These are phyloP conservation scores for Macaria liturata DNA, from an alignment of 2,888 invertebrate genomes.

Conservation along the genomic window DNA sequence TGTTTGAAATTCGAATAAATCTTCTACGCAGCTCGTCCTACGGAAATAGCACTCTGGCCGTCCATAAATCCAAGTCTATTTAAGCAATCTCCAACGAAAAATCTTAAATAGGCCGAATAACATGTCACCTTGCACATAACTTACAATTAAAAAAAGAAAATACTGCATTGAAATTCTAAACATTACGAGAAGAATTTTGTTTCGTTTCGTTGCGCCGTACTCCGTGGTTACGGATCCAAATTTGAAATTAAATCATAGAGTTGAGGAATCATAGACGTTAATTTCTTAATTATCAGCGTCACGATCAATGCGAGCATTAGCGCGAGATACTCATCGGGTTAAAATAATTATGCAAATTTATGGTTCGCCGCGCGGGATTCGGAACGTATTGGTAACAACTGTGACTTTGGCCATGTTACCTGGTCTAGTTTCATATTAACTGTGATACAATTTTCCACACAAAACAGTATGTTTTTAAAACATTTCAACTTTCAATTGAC, in stretches of 20 bases:
- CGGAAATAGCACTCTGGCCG: slow-evolving; percentile 80
- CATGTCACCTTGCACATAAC: slow-evolving; percentile 59
- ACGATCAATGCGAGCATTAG: slow-evolving; percentile 59
- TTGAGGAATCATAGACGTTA: slow-evolving; percentile 28
- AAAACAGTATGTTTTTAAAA: no score
- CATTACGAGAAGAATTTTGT: slow-evolving; percentile 26
- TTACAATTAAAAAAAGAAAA: slow-evolving; percentile 43
- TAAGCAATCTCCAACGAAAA: slow-evolving; percentile 78
- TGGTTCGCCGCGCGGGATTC: slow-evolving; percentile 40
- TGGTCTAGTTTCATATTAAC: slow-evolving; percentile 26
- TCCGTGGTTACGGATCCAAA: slow-evolving; percentile 13
- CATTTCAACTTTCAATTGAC: no score
- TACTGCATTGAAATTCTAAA: slow-evolving; percentile 35
- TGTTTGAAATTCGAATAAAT: slow-evolving; percentile 81
- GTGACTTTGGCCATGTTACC: slow-evolving; percentile 27
- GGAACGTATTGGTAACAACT: slow-evolving; percentile 32
- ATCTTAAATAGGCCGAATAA: slow-evolving; percentile 74
- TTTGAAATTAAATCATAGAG: slow-evolving; percentile 29
- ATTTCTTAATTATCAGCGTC: slow-evolving; percentile 49
- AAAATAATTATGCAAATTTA: slow-evolving; percentile 67
- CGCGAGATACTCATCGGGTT: slow-evolving; percentile 57
- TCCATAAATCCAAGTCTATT: slow-evolving; percentile 81
- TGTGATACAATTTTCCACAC: slow-evolving; percentile 16
- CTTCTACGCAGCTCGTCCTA: slow-evolving; percentile 70
- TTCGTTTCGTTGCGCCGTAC: slow-evolving; percentile 25